These are phyloP conservation scores for Epizoanthus scotinus DNA, from an alignment of 92 coral and sea anemone species.

Conservation along the genomic window DNA sequence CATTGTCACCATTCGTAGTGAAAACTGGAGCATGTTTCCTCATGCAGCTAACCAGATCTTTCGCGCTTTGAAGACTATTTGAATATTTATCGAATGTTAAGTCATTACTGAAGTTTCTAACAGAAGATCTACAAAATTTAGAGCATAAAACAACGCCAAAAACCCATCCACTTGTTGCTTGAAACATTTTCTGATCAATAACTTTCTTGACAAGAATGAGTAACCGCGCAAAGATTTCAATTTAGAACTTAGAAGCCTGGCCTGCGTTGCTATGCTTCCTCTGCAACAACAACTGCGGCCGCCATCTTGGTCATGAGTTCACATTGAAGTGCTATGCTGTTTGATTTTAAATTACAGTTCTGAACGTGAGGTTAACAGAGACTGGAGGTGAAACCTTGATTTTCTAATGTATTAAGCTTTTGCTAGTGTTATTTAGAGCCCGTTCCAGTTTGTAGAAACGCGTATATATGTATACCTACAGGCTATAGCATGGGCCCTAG, in stretches of 20 bases:
- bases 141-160: constrained; percentile 60
- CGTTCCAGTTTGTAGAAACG: background rate
- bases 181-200: background rate
- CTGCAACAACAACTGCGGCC: background rate
- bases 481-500: too few species aligned
- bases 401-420: background rate
- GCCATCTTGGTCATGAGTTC: constrained; percentile 50
- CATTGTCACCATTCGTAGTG: constrained; percentile 68
- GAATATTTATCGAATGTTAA: constrained; percentile 22
- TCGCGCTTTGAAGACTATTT: constrained; percentile 26
- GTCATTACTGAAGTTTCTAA: constrained; percentile 44
- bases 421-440: background rate
- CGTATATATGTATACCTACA: background rate
- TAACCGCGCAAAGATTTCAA: background rate
- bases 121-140: constrained; percentile 52
- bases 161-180: background rate
- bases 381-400: background rate
- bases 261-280: constrained; percentile 49
- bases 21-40: constrained; percentile 85
- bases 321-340: background rate
- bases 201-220: background rate
- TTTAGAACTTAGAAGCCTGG: constrained; percentile 13
- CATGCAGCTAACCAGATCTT: constrained; percentile 73
- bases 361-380: constrained; percentile 1
- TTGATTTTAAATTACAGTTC: background rate